Percentiles rank a stretch among this genome's conserved stretches.
phyloP scores from a whole-genome alignment of 2,113 vertebrate genomes.

The Manacus vitellinus region DNA sequence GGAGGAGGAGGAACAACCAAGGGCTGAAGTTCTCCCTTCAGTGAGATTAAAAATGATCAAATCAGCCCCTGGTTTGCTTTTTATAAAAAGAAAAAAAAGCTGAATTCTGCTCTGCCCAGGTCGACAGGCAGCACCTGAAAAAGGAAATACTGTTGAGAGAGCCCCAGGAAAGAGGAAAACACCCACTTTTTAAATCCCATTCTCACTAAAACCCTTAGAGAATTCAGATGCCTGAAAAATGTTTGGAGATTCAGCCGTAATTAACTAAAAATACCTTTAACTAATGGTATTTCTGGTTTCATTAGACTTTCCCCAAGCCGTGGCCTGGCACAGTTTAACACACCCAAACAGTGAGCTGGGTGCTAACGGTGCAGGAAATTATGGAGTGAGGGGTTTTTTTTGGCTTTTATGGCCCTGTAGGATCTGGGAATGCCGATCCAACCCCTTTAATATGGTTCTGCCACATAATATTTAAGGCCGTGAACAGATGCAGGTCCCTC shows the following conservation, averaged over 20 bases:
- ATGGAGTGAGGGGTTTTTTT: neutral
- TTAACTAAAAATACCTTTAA: neutral
- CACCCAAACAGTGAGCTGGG: neutral
- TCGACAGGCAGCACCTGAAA: neutral
- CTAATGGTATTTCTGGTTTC: neutral
- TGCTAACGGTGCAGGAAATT: neutral
- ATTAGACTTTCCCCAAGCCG: neutral
- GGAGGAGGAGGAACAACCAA: neutral
- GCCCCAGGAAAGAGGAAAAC: neutral
- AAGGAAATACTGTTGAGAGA: neutral
- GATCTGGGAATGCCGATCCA: neutral
- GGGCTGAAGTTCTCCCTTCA: neutral
- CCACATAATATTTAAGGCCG: conserved; percentile 42
- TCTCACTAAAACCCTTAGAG: neutral
- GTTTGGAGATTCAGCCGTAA: neutral
- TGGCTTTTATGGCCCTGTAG: neutral
- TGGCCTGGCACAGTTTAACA: neutral
- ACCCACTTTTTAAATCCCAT: neutral
- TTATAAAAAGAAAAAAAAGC: neutral
- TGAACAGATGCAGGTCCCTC: conserved; percentile 54
- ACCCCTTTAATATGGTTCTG: neutral
- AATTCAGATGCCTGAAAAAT: neutral
- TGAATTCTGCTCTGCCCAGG: neutral
- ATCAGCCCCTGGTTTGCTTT: neutral
- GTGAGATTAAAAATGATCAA: neutral